These are phyloP conservation scores for Lasioglossum leucozonium DNA, from an alignment of 2,888 invertebrate species.

Conservation along the genomic window DNA sequence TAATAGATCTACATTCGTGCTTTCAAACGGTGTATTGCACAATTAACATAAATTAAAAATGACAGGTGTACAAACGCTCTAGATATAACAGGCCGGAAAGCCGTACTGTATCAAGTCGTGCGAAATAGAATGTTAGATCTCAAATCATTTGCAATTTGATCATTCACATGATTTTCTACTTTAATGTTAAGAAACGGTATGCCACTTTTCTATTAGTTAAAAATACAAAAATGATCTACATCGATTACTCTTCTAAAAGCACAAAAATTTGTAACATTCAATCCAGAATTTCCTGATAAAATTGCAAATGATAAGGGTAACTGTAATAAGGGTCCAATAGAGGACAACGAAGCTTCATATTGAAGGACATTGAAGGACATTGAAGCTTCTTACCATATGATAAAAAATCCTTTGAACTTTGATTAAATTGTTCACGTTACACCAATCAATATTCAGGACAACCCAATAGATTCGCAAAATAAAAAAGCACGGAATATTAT, in stretches of 20 bases:
- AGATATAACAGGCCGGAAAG: constrained; percentile 4
- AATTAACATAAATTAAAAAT: constrained; percentile 6
- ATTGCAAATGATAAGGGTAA: background rate
- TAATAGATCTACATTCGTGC: background rate
- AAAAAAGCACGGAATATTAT: background rate
- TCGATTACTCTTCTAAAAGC: background rate
- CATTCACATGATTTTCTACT: background rate
- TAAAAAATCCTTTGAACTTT: background rate
- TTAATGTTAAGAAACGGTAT: background rate
- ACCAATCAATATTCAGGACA: background rate
- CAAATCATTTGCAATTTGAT: constrained; percentile 2
- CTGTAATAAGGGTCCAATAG: background rate
- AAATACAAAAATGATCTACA: no score
- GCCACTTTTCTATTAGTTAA: no score
- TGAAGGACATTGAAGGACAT: no score
- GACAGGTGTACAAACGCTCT: background rate
- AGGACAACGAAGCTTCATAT: no score
- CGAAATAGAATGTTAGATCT: background rate
- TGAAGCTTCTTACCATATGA: no score
- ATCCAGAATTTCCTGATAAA: background rate
- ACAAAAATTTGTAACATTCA: background rate
- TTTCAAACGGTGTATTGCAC: background rate
- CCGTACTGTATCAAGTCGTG: background rate
- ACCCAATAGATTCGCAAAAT: background rate
- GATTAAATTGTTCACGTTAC: background rate